Conservation (phyloP, 2,113 vertebrate species). For the Clarias magur region DNA sequence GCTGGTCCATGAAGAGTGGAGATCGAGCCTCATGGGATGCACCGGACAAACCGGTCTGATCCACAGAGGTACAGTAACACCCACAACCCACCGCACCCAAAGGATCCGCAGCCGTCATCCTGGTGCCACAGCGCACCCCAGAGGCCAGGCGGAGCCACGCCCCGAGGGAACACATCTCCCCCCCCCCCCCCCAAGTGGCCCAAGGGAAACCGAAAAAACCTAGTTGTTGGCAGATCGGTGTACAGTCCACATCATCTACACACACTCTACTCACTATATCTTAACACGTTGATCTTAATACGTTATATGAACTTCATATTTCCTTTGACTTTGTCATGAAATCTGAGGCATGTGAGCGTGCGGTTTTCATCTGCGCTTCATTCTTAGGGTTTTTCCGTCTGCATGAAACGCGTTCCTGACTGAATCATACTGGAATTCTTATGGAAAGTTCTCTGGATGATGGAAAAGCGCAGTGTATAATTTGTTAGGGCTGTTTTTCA, state of each 20-base stretch:
- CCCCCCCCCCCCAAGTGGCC: too few species aligned
- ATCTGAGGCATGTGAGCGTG: slow-evolving; percentile 38
- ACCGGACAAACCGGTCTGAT: too few species aligned
- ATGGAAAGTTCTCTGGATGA: slow-evolving; percentile 66
- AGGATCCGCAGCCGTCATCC: too few species aligned
- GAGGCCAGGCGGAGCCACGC: too few species aligned
- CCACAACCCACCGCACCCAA: too few species aligned
- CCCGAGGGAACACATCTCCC: too few species aligned
- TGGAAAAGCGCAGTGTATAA: slow-evolving; percentile 47
- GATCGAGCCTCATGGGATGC: too few species aligned
- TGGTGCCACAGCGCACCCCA: too few species aligned
- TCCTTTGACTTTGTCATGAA: slow-evolving; percentile 78
- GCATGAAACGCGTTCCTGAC: slow-evolving; percentile 50
- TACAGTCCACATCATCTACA: not conserved
- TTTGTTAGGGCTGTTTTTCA: slow-evolving; percentile 36
- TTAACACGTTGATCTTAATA: not conserved
- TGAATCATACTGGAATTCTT: slow-evolving; percentile 52
- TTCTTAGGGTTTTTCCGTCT: slow-evolving; percentile 47
- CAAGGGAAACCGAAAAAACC: too few species aligned
- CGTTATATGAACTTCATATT: not conserved
- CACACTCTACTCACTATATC: not conserved
- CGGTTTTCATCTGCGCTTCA: slow-evolving; percentile 49
- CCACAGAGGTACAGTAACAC: too few species aligned
- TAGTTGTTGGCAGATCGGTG: too few species aligned
- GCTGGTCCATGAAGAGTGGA: not conserved